Evolutionary conservation across 2,888 invertebrate species (phyloP).

Genomic region (Matsumyia berberina): DNA sequence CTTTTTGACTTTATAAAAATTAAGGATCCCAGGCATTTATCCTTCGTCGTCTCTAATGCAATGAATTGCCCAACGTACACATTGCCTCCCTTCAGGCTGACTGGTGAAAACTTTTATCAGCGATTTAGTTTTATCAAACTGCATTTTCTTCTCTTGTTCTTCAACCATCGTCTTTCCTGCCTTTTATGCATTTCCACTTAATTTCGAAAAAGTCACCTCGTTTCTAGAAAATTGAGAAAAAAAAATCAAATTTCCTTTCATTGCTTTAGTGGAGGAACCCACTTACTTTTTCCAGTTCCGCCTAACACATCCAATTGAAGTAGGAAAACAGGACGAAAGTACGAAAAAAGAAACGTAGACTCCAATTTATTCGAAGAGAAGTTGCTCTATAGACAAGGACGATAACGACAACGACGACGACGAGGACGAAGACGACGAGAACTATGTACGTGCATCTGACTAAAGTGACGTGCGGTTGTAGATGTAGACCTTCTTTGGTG

Average conservation of each 20-base stretch:
- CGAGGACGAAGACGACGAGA: conserved; percentile 12
- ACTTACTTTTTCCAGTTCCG: background rate
- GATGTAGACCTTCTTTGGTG: conserved; percentile 39
- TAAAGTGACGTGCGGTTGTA: conserved; percentile 61
- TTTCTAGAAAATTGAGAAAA: conserved; percentile 19
- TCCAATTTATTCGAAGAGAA: conserved; percentile 68
- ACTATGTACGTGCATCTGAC: conserved; percentile 67
- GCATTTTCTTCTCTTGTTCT: conserved; percentile 56
- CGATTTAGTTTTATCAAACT: conserved; percentile 62
- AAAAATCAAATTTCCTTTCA: conserved; percentile 18
- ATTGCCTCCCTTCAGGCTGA: conserved; percentile 42
- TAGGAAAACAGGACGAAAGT: conserved; percentile 27
- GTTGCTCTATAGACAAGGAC: conserved; percentile 51
- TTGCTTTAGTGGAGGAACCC: conserved; percentile 9
- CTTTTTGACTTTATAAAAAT: conserved; percentile 58
- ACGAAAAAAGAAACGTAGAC: conserved; percentile 1
- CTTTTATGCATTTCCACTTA: conserved; percentile 67
- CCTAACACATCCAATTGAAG: conserved; percentile 49
- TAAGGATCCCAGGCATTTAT: conserved; percentile 59
- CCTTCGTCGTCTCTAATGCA: conserved; percentile 38
- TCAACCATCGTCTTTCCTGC: conserved; percentile 16
- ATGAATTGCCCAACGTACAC: conserved; percentile 57
- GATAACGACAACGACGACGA: background rate
- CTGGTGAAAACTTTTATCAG: conserved; percentile 67
- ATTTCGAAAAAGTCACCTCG: conserved; percentile 55